Conservation (phyloP, 2,888 invertebrate species). For the Platycheirus rosarum region DNA sequence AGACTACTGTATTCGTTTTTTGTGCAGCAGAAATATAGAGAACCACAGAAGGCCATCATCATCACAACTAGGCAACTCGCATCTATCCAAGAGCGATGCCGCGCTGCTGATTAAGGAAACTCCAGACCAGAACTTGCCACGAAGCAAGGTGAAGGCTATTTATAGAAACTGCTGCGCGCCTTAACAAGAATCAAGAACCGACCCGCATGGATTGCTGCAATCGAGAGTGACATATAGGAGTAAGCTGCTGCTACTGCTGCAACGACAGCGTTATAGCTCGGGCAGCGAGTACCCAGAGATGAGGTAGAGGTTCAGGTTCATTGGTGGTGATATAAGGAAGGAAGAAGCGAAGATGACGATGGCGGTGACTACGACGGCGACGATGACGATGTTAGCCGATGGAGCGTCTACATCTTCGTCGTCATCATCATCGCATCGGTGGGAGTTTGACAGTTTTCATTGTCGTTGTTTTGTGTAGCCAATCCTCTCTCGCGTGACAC, state of each 20-base stretch:
- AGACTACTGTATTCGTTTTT: conserved; percentile 50
- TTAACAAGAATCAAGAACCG: conserved; percentile 69
- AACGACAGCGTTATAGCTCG: conserved; percentile 4
- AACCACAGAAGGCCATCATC: conserved; percentile 51
- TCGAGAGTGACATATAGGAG: conserved; percentile 71
- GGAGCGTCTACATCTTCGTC: conserved; percentile 1
- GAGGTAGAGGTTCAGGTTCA: conserved; percentile 71
- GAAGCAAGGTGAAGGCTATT: conserved; percentile 71
- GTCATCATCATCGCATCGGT: conserved; percentile 29
- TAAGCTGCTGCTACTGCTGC: conserved; percentile 33
- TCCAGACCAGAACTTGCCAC: conserved; percentile 46
- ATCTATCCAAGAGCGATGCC: conserved; percentile 52
- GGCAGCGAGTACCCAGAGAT: not conserved
- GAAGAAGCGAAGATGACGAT: conserved; percentile 51
- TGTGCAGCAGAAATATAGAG: not conserved
- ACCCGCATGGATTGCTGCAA: conserved; percentile 64
- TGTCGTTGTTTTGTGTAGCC: conserved; percentile 17
- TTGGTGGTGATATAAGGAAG: conserved; percentile 68
- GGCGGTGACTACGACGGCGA: not conserved
- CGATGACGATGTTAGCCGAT: no score
- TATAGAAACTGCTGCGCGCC: conserved; percentile 54
- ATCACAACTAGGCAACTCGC: conserved; percentile 55
- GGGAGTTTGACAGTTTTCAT: conserved; percentile 65
- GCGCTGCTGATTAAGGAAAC: conserved; percentile 67
- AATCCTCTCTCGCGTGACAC: conserved; percentile 45